Percentiles rank a stretch among this genome's conserved stretches.
Conservation (phyloP, 2,888 invertebrate species). For the Odiellus spinosus region DNA sequence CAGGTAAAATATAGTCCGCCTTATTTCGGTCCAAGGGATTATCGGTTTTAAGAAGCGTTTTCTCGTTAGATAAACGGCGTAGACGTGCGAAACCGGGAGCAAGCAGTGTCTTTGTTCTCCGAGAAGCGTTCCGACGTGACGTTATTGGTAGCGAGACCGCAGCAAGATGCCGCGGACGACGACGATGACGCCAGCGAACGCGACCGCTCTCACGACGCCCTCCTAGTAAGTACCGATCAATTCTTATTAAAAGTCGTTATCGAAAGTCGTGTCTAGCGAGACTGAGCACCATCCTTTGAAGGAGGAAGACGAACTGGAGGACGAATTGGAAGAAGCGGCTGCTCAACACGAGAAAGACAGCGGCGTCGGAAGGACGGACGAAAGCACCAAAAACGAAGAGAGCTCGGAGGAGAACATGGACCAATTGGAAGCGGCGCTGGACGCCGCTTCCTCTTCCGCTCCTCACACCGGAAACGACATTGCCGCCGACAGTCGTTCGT, state of each 20-base stretch:
- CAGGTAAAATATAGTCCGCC: constrained; percentile 25
- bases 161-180: constrained; percentile 7
- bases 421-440: too few species aligned
- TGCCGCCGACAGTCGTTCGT: too few species aligned
- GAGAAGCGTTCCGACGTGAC: constrained; percentile 27
- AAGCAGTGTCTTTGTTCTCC: constrained; percentile 31
- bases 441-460: not conserved
- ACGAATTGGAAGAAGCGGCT: not conserved
- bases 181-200: too few species aligned
- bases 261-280: too few species aligned
- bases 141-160: constrained; percentile 28
- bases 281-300: not conserved
- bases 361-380: constrained; percentile 6
- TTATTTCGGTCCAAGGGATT: not conserved
- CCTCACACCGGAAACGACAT: too few species aligned
- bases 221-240: too few species aligned
- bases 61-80: constrained; percentile 30
- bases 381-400: constrained; percentile 6
- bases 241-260: too few species aligned
- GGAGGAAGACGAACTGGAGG: constrained; percentile 2
- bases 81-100: constrained; percentile 30
- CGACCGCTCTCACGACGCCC: too few species aligned
- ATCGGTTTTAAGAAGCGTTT: not conserved
- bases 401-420: constrained; percentile 4
- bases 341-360: constrained; percentile 4